These are phyloP conservation scores for Poeciliopsis presidionis DNA, from an alignment of 2,797 vertebrate genomes.

Conservation along the genomic window DNA sequence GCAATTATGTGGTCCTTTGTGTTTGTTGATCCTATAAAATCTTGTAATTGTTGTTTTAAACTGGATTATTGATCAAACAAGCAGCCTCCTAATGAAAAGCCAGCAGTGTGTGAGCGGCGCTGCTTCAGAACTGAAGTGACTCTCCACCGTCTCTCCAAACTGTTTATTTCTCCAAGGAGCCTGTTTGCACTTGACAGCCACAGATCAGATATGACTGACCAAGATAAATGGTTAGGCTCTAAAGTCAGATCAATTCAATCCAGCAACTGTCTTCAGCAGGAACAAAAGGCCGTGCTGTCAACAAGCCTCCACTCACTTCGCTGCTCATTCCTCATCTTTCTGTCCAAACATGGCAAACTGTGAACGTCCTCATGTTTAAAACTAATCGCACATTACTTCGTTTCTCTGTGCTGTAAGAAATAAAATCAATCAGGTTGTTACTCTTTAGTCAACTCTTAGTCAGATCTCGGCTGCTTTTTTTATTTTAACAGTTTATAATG, in stretches of 20 bases:
- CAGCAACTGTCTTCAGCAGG: constrained; percentile 64
- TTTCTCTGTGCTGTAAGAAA: neutral
- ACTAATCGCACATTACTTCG: neutral
- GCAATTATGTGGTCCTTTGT: neutral
- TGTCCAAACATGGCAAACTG: constrained; percentile 46
- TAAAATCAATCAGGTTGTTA: constrained; percentile 24
- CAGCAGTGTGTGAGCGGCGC: neutral
- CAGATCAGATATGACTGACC: constrained; percentile 78
- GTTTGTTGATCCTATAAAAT: neutral
- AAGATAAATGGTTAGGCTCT: constrained; percentile 66
- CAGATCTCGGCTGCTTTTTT: constrained; percentile 24
- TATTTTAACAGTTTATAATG: constrained; percentile 36
- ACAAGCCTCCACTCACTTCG: constrained; percentile 64
- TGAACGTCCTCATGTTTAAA: constrained; percentile 25
- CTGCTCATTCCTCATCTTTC: constrained; percentile 51
- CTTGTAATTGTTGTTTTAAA: neutral
- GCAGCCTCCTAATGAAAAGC: neutral
- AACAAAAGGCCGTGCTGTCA: constrained; percentile 75
- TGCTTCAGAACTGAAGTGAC: constrained; percentile 22
- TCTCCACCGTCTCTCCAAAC: constrained; percentile 39
- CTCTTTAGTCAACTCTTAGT: constrained; percentile 3
- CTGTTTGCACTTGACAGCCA: constrained; percentile 66
- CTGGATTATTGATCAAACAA: neutral
- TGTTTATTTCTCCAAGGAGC: constrained; percentile 60
- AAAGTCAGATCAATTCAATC: constrained; percentile 78